Conservation (phyloP, 2,797 vertebrate species). For the Neoniphon sammara region DNA sequence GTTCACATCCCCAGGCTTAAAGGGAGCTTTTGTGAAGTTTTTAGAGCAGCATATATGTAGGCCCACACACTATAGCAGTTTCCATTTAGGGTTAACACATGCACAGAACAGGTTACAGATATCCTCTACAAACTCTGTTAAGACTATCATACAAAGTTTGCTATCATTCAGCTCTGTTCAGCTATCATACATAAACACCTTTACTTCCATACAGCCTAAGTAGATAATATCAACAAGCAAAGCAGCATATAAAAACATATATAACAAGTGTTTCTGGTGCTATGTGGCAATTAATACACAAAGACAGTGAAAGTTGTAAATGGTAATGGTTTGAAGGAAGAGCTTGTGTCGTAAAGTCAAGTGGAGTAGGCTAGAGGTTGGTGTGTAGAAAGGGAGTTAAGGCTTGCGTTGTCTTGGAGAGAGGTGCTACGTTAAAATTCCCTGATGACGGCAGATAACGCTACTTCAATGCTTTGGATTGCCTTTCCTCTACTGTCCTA, state of each 20-base stretch:
- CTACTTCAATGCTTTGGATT: constrained; percentile 74
- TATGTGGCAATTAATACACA: constrained; percentile 50
- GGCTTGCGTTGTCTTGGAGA: constrained; percentile 79
- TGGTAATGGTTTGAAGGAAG: constrained; percentile 48
- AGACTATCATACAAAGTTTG: constrained; percentile 47
- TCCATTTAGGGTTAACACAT: constrained; percentile 76
- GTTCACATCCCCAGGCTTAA: constrained; percentile 51
- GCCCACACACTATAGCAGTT: constrained; percentile 67
- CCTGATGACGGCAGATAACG: constrained; percentile 79
- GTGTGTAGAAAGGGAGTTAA: constrained; percentile 79
- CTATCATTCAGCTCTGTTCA: constrained; percentile 58
- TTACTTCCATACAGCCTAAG: constrained; percentile 67
- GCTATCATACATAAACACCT: constrained; percentile 70
- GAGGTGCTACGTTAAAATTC: constrained; percentile 79
- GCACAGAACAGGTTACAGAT: constrained; percentile 74
- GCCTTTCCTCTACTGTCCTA: constrained; percentile 27
- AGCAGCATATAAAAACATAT: constrained; percentile 65
- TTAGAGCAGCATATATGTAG: constrained; percentile 80
- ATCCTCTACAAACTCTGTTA: constrained; percentile 60
- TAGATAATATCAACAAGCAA: constrained; percentile 70
- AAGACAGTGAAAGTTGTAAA: constrained; percentile 43
- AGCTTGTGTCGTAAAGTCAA: constrained; percentile 47
- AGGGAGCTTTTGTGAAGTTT: constrained; percentile 61
- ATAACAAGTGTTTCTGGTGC: constrained; percentile 55
- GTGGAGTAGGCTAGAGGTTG: constrained; percentile 38